Evolutionary conservation across 1,140 invertebrate genomes (phyloP).

Genomic region (Phthorimaea operculella): DNA sequence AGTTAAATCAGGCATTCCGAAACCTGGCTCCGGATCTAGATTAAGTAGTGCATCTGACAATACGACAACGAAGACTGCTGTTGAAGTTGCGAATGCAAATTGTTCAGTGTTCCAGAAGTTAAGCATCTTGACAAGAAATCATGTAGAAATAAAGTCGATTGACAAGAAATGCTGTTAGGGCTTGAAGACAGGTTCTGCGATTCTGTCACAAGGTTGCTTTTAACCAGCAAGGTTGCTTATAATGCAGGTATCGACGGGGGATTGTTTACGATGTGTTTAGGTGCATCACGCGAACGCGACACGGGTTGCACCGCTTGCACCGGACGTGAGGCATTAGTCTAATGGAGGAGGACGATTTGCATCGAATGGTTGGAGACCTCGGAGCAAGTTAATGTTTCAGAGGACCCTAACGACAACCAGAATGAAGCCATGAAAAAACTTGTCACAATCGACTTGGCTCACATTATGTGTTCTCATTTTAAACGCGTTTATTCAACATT

Average conservation of each 20-base stretch:
- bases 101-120: background rate
- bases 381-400: background rate
- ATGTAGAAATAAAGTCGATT: background rate
- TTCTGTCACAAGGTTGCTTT: background rate
- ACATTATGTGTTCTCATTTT: too few species aligned
- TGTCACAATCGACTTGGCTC: too few species aligned
- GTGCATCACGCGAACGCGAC: conserved; percentile 22
- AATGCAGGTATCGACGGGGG: background rate
- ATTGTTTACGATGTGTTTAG: background rate
- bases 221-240: conserved; percentile 1
- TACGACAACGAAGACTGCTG: background rate
- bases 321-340: conserved; percentile 45
- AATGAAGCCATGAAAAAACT: too few species aligned
- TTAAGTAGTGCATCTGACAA: background rate
- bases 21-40: background rate
- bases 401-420: too few species aligned
- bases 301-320: conserved; percentile 27
- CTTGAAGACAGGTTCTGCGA: background rate
- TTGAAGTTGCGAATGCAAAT: background rate
- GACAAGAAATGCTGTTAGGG: background rate
- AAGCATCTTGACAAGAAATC: background rate
- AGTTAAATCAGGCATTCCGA: conserved; percentile 12
- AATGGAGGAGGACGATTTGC: conserved; percentile 42
- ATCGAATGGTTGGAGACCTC: conserved; percentile 4
- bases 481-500: too few species aligned